Base-by-base conservation (phyloP, 2,888 invertebrate genomes). In the Lithophane socia region DNA sequence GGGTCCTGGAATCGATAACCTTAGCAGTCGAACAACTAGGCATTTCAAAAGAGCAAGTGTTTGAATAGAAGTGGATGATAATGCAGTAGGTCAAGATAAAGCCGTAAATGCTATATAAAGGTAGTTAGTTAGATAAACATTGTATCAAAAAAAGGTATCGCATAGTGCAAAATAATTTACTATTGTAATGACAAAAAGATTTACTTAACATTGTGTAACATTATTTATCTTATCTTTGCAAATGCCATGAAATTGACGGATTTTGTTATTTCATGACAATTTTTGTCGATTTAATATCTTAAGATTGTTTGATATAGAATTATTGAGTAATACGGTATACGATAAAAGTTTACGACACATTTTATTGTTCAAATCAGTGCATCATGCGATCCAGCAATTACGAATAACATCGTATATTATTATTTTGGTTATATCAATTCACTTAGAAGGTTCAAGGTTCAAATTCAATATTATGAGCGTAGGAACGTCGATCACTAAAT, bases 141-240 rank as follows among this genome's bases (percentile, higher is more conserved):
- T 37, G 29, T 67, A 29, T 37, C 37, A 58, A 52, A 1, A 54
- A 44, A 12, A n/a, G 18, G 1, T 58, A 12, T 47, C 47, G 18
- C 44, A 58, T 7, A 13, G 2, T 66, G 24, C 1, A 21, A 49
- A 24, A 10, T 44, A 13, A 42, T 79, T 47, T 4, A 13, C 29
- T 29, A 29, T 29, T 29, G 29, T 29, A 29, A 29, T 29, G 29
- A 29, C 29, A 29, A 29, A 4, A 47, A 16, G 4, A 29, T 16
- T 68, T 52, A 61, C 58, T 3, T 54, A 83, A 44, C 13, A 54
- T 61, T 80, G 49, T 65, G 61, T 71, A 67, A 71, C n/a, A 65
- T 52, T 56, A 12, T 66, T 68, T 79, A 79, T 66, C 80, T 69
- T 78, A 80, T 66, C 60, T 49, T 9, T 24, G 44, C 18, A 44